Conservation (phyloP, 2,888 invertebrate genomes). For the Ennomos fuscantarius region DNA sequence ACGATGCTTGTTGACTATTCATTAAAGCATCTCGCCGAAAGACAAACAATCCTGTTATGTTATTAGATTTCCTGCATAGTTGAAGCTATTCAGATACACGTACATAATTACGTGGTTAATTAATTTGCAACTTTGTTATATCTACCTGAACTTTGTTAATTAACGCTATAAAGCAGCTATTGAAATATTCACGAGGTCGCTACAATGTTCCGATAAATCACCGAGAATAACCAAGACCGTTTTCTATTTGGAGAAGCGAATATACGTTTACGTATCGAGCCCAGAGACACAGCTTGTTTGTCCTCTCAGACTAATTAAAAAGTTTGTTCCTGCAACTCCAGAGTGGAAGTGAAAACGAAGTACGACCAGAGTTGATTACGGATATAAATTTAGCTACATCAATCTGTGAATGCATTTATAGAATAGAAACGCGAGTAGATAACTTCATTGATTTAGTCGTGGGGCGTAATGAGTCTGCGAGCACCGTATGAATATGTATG, state of each 20-base stretch:
- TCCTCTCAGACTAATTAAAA: conserved; percentile 84
- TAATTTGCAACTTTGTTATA: conserved; percentile 50
- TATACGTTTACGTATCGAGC: conserved; percentile 62
- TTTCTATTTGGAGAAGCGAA: conserved; percentile 56
- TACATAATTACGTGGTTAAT: conserved; percentile 58
- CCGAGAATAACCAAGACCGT: conserved; percentile 49
- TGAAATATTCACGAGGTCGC: conserved; percentile 45
- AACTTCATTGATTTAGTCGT: conserved; percentile 60
- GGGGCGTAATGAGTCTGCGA: conserved; percentile 53
- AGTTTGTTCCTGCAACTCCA: conserved; percentile 78
- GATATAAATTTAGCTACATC: conserved; percentile 63
- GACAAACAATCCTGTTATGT: conserved; percentile 74
- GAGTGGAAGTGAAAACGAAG: conserved; percentile 70
- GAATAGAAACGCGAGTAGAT: conserved; percentile 42
- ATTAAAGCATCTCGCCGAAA: conserved; percentile 76
- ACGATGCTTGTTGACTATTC: conserved; percentile 76
- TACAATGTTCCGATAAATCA: conserved; percentile 54
- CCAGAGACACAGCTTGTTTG: conserved; percentile 81
- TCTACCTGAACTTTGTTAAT: conserved; percentile 51
- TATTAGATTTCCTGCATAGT: conserved; percentile 73
- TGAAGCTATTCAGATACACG: conserved; percentile 57
- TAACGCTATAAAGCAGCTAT: conserved; percentile 45
- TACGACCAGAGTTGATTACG: conserved; percentile 64
- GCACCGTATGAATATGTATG: conserved; percentile 79
- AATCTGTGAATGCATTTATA: conserved; percentile 37